These are phyloP conservation scores for Stictocephala bisonia DNA, from an alignment of 2,888 invertebrate genomes.

Conservation along the genomic window DNA sequence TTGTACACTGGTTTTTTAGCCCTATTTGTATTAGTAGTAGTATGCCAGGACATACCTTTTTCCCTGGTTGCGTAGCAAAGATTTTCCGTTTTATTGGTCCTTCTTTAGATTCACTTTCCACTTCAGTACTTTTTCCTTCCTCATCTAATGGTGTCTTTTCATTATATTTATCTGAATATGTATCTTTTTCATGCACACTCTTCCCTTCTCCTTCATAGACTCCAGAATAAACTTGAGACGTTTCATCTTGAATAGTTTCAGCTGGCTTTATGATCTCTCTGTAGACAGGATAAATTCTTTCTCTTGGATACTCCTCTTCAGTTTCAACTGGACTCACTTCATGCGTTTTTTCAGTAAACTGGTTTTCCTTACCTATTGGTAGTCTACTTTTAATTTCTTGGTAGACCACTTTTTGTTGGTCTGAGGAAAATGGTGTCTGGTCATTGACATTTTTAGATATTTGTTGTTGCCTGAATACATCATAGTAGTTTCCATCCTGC, in stretches of 20 bases:
- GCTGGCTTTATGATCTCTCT: not conserved
- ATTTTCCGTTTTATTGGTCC: conserved; percentile 18
- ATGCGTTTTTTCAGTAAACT: conserved; percentile 45
- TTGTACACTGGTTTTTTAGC: too few relatives aligned
- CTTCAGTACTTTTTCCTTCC: not conserved
- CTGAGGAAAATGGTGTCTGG: conserved; percentile 56
- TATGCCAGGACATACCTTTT: too few relatives aligned
- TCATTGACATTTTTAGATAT: conserved; percentile 40
- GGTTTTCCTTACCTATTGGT: conserved; percentile 52
- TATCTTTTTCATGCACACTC: conserved; percentile 14
- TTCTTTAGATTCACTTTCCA: conserved; percentile 10
- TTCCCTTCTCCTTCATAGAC: conserved; percentile 13
- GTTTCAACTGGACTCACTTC: not conserved
- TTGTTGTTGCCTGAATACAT: conserved; percentile 29
- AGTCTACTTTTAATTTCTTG: conserved; percentile 47
- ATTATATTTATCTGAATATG: not conserved
- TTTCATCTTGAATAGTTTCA: conserved; percentile 12
- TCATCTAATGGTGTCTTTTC: not conserved
- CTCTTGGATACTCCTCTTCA: conserved; percentile 6
- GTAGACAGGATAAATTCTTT: conserved; percentile 16
- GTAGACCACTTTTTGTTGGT: conserved; percentile 53
- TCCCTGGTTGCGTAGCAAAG: conserved; percentile 10
- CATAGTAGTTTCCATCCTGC: conserved; percentile 43
- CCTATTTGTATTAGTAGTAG: too few relatives aligned
- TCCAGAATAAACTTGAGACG: not conserved